Evolutionary conservation across 2,888 invertebrate species (phyloP).

Genomic region (Cosmia pyralina): DNA sequence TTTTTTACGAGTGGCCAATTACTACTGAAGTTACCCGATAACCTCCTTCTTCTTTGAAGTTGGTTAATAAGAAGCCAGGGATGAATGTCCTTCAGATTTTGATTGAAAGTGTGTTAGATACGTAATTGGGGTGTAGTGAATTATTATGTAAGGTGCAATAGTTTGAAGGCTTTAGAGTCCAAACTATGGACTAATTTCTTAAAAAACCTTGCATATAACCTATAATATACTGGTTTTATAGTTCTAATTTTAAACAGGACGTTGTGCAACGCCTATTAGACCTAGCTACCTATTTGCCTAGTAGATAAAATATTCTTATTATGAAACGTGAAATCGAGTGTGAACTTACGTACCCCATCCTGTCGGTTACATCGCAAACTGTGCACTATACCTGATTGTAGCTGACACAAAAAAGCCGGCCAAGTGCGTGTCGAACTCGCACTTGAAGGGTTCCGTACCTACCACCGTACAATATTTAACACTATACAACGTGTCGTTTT

Average conservation of each 20-base stretch:
- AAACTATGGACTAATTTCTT: not conserved
- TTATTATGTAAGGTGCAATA: not conserved
- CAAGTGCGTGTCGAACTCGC: too few relatives aligned
- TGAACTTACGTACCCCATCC: slow-evolving; percentile 37
- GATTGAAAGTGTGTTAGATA: not conserved
- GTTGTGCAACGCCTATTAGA: slow-evolving; percentile 21
- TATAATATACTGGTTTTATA: not conserved
- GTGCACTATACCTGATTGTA: not conserved
- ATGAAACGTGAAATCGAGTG: slow-evolving; percentile 36
- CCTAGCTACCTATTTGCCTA: too few relatives aligned
- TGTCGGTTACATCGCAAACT: slow-evolving; percentile 30
- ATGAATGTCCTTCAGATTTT: too few relatives aligned
- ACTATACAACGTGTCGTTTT: too few relatives aligned
- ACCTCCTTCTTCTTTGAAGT: too few relatives aligned
- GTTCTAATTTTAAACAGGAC: not conserved
- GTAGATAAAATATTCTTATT: slow-evolving; percentile 37
- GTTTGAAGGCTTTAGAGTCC: not conserved
- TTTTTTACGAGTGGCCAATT: too few relatives aligned
- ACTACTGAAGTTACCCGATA: too few relatives aligned
- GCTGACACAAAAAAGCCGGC: not conserved
- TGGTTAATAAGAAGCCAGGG: not conserved
- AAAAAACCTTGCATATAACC: not conserved
- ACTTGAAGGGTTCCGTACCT: too few relatives aligned
- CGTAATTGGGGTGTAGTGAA: too few relatives aligned
- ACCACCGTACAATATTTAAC: too few relatives aligned